A percentile compares a stretch with the other conserved stretches of the same genome.
Conservation (phyloP, 2,113 vertebrate genomes). For the Lepus europaeus region DNA sequence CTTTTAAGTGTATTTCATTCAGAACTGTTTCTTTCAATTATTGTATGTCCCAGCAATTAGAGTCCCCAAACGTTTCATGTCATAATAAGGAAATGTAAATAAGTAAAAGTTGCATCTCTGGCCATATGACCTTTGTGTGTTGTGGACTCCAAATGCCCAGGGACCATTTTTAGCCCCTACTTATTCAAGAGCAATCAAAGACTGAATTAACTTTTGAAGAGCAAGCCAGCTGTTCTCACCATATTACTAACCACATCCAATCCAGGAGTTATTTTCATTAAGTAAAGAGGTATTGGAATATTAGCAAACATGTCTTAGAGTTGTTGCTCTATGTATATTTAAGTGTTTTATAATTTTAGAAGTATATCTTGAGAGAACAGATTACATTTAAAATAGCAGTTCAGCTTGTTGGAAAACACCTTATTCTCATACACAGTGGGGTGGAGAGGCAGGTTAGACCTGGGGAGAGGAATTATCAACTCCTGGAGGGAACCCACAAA, state of each 20-base stretch:
- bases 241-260: background rate
- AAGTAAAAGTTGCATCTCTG: too few species aligned
- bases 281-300: background rate
- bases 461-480: background rate
- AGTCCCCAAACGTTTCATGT: too few species aligned
- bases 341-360: constrained; percentile 22
- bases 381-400: background rate
- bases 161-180: too few species aligned
- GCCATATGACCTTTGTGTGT: too few species aligned
- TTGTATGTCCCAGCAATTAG: too few species aligned
- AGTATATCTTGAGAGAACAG: background rate
- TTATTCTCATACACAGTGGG: background rate
- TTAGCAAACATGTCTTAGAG: background rate
- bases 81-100: too few species aligned
- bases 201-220: background rate
- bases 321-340: background rate
- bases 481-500: background rate
- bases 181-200: too few species aligned
- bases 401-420: background rate
- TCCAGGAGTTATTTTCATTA: background rate
- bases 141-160: too few species aligned
- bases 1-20: too few species aligned
- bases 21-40: too few species aligned
- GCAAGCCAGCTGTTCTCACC: background rate
- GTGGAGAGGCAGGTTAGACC: background rate